A percentile compares a stretch with the other conserved stretches of the same genome.
Evolutionary conservation across 2,797 vertebrate species (phyloP).

Genomic region (Takifugu ocellatus): DNA sequence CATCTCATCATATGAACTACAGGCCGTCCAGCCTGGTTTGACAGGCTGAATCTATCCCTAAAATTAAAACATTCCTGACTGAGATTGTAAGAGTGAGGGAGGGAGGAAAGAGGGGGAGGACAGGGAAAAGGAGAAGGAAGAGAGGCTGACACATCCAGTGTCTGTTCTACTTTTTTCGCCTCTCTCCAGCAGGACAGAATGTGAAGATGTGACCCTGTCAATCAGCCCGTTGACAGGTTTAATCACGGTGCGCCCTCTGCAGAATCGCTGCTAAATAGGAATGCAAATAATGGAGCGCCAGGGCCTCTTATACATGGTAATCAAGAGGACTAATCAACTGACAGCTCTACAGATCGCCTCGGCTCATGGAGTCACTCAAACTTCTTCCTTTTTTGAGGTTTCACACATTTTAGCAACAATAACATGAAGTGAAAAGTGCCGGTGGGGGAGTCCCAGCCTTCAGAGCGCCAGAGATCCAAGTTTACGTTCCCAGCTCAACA

Average conservation of each 20-base stretch:
- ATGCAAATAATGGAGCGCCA: slow-evolving; percentile 98
- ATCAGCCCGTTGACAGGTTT: slow-evolving; percentile 98
- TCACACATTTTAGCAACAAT: slow-evolving; percentile 22
- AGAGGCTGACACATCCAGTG: slow-evolving; percentile 87
- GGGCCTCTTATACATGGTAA: slow-evolving; percentile 99
- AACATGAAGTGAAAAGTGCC: not conserved
- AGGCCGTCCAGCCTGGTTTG: slow-evolving; percentile 86
- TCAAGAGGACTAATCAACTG: slow-evolving; percentile 99
- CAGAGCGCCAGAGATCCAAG: too few relatives aligned
- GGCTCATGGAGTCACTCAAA: slow-evolving; percentile 89
- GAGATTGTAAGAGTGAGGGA: slow-evolving; percentile 79
- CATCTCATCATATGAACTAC: slow-evolving; percentile 91
- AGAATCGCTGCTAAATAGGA: slow-evolving; percentile 99
- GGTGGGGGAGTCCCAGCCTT: too few relatives aligned
- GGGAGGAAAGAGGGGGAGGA: slow-evolving; percentile 13
- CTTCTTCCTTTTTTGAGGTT: slow-evolving; percentile 31
- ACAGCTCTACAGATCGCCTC: slow-evolving; percentile 92
- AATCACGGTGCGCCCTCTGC: slow-evolving; percentile 96
- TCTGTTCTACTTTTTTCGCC: slow-evolving; percentile 66
- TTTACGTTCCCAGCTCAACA: too few relatives aligned
- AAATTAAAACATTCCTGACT: slow-evolving; percentile 99
- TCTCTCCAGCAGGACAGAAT: slow-evolving; percentile 92
- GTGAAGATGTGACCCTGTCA: slow-evolving; percentile 99
- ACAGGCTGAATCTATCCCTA: slow-evolving; percentile 97
- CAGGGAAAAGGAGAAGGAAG: slow-evolving; percentile 47